Evolutionary conservation across 2,888 invertebrate genomes (phyloP).

Genomic region (Temnothorax ravouxi): DNA sequence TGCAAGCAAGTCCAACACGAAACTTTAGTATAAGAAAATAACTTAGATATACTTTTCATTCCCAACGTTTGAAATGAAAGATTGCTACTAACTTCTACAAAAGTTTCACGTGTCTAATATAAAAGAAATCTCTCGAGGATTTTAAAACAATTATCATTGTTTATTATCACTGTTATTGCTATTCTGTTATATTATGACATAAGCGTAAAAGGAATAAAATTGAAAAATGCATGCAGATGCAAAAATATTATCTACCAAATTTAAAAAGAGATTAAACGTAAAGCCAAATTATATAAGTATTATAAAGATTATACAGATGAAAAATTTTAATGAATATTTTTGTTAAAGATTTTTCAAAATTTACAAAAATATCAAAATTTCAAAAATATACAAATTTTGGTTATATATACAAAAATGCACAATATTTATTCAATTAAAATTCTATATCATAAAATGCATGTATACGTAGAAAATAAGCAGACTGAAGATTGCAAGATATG

Average conservation of each 20-base stretch:
- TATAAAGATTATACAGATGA: background rate
- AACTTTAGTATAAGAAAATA: conserved; percentile 43
- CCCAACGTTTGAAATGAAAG: conserved; percentile 53
- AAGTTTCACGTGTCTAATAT: conserved; percentile 41
- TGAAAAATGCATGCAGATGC: conserved; percentile 45
- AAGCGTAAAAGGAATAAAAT: conserved; percentile 48
- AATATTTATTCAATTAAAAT: conserved; percentile 1
- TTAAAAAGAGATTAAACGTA: conserved; percentile 27
- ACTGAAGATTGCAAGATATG: conserved; percentile 7
- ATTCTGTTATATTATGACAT: conserved; percentile 72
- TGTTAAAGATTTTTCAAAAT: conserved; percentile 2
- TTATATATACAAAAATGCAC: background rate
- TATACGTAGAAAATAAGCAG: background rate
- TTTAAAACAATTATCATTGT: conserved; percentile 30
- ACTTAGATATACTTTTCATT: conserved; percentile 39
- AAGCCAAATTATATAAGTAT: background rate
- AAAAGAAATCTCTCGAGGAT: conserved; percentile 56
- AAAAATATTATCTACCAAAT: conserved; percentile 48
- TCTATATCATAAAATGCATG: background rate
- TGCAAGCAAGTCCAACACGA: conserved; percentile 30
- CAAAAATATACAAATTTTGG: conserved; percentile 6
- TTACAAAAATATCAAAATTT: conserved; percentile 16
- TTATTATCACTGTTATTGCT: conserved; percentile 81
- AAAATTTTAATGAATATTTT: background rate
- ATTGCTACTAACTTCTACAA: conserved; percentile 37